phyloP scores from a whole-genome alignment of 64 coral and sea anemone species.

The Acropora yongei region DNA sequence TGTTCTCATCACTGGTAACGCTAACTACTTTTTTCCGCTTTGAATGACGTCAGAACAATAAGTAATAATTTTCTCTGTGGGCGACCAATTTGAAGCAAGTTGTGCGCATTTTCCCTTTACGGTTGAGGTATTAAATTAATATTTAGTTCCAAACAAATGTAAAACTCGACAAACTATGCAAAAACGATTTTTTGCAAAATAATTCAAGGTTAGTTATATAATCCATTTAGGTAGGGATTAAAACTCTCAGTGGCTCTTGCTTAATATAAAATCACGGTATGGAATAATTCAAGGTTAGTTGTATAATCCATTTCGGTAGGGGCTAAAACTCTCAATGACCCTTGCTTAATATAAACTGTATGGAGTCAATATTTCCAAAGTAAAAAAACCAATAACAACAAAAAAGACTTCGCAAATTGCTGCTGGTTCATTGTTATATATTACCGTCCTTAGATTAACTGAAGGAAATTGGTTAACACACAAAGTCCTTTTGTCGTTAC shows the following conservation, averaged over 20 bases:
- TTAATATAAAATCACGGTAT: no score
- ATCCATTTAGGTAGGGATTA: no score
- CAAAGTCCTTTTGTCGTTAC: no score
- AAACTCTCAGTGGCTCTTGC: no score
- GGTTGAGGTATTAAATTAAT: background rate
- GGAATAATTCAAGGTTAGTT: no score
- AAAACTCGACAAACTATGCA: no score
- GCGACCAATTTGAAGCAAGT: background rate
- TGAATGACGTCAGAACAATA: background rate
- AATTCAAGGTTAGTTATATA: no score
- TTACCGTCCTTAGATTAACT: no score
- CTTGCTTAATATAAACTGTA: background rate
- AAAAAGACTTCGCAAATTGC: background rate
- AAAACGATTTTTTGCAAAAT: no score
- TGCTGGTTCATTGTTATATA: no score
- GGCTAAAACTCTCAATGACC: background rate
- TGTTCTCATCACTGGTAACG: background rate
- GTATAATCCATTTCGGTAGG: no score
- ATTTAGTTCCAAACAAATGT: background rate
- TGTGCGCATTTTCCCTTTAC: slow-evolving; percentile 19
- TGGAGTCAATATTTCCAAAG: background rate
- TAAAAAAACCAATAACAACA: background rate
- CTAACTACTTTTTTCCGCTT: slow-evolving; percentile 18
- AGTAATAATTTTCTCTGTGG: background rate
- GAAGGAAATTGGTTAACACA: no score